Base-by-base conservation (phyloP, 1,140 invertebrate genomes). In the Cydia splendana region DNA sequence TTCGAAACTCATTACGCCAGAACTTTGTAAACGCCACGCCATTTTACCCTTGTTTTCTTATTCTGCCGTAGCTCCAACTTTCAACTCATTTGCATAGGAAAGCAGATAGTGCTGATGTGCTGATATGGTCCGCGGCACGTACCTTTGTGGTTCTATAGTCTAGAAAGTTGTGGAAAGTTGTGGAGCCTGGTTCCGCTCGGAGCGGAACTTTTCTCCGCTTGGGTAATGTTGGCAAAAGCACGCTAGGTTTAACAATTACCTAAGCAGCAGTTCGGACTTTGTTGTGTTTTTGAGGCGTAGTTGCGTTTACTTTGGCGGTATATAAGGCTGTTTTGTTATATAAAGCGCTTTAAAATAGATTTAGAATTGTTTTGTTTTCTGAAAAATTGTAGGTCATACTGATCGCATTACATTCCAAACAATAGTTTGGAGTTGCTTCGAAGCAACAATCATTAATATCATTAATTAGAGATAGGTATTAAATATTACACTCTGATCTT, bases 71-170 rank as follows among this genome's bases (percentile, higher is more conserved):
- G n/a, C 79, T 77, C 76, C 86, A 91, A 85, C 91, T 91, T 93
- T 92, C 88, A 89, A 91, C 91, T 93, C 91, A 93, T 93, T 93
- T 93, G 89, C 88, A 92, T 93, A 87, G 85, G 88, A 93, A 93
- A 91, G 91, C 91, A 91, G 91, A 93, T 93, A 92, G 85, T 84
- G 88, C 79, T 87, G 91, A 91, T 91, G 88, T 80, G 82, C 85
- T 85, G 89, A 92, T 90, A 91, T 78, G 74, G 45, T 57, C 45
- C 53, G 15, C 57, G 74, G 53, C 74, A 57, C 79, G 82, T 90
- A 91, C 91, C 91, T 93, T 90, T 93, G 89, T 91, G 88, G 85
- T 86, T 84, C 84, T 87, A 89, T 88, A 90, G 91, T 92, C 91
- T 92, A 91, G 81, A 91, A 92, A 76, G 75, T 76, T 76, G 20